Evolutionary conservation across 2,888 invertebrate genomes (phyloP).

Genomic region (Amphiduros pacificus): DNA sequence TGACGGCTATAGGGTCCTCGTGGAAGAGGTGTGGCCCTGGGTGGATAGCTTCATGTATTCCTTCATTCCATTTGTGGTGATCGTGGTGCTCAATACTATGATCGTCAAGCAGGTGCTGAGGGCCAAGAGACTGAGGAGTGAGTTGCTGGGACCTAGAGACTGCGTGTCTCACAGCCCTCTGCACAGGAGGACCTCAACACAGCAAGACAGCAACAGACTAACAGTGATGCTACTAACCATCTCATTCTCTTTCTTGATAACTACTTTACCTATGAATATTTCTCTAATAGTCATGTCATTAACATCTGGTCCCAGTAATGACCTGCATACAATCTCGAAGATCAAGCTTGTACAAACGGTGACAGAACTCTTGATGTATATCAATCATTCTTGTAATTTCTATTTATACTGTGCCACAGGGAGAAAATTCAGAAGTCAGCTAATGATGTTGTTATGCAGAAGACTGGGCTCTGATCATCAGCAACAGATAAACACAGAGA

Average conservation of each 20-base stretch:
- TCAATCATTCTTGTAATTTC: slow-evolving; percentile 55
- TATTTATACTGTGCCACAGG: slow-evolving; percentile 35
- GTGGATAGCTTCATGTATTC: slow-evolving; percentile 51
- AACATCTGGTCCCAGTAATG: slow-evolving; percentile 16
- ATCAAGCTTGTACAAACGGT: slow-evolving; percentile 41
- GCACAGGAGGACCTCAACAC: slow-evolving; percentile 24
- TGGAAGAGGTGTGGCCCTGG: slow-evolving; percentile 49
- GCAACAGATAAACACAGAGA: too few species aligned
- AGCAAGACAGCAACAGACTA: slow-evolving; percentile 32
- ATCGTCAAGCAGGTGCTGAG: slow-evolving; percentile 49
- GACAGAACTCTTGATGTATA: slow-evolving; percentile 51
- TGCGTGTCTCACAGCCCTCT: slow-evolving; percentile 11
- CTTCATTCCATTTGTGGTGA: slow-evolving; percentile 49
- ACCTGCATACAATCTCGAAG: slow-evolving; percentile 24
- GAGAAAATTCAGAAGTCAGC: slow-evolving; percentile 34
- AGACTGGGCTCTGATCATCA: too few species aligned
- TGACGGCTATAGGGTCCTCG: slow-evolving; percentile 27
- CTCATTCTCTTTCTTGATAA: slow-evolving; percentile 51
- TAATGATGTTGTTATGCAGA: slow-evolving; percentile 33
- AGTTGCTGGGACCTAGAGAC: slow-evolving; percentile 1
- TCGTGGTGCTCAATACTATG: slow-evolving; percentile 45
- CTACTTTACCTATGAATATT: slow-evolving; percentile 52
- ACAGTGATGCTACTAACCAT: slow-evolving; percentile 54
- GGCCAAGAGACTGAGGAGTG: slow-evolving; percentile 29
- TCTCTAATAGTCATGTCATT: slow-evolving; percentile 36